Conservation (phyloP, 2,797 vertebrate species). For the Crenichthys baileyi region DNA sequence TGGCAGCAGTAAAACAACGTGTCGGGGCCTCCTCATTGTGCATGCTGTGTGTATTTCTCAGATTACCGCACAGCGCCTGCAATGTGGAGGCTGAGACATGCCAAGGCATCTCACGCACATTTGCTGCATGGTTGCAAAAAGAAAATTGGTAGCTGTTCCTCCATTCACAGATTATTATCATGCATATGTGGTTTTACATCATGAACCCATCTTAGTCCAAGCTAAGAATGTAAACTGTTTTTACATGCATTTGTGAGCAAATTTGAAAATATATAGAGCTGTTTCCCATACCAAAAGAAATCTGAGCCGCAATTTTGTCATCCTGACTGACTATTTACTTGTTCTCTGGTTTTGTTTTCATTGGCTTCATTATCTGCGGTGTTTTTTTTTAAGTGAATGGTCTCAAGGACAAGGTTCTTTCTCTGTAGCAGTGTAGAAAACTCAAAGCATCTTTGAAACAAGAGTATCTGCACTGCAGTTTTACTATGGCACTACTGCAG, state of each 20-base stretch:
- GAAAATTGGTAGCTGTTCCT: not conserved
- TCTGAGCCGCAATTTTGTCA: not conserved
- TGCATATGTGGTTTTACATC: not conserved
- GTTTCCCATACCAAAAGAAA: not conserved
- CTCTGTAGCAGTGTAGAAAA: slow-evolving; percentile 15
- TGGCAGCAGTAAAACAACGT: slow-evolving; percentile 12
- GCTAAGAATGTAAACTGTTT: not conserved
- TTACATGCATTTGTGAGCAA: not conserved
- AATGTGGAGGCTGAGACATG: slow-evolving; percentile 86
- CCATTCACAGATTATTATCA: not conserved
- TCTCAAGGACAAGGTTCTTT: slow-evolving; percentile 5
- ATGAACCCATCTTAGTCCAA: not conserved
- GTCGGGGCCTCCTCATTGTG: slow-evolving; percentile 87
- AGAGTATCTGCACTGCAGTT: not conserved
- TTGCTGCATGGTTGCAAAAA: not conserved
- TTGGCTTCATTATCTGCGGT: not conserved
- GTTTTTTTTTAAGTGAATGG: not conserved
- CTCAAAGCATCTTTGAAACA: not conserved
- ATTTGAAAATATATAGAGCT: not conserved
- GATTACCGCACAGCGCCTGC: slow-evolving; percentile 87
- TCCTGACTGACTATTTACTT: not conserved
- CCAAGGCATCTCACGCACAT: slow-evolving; percentile 26
- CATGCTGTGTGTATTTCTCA: slow-evolving; percentile 87
- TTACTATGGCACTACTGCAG: not conserved
- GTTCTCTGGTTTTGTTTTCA: not conserved